Percentiles rank a stretch among this genome's conserved stretches.
Evolutionary conservation across 2,888 invertebrate species (phyloP).

Genomic region (Pammene aurita): DNA sequence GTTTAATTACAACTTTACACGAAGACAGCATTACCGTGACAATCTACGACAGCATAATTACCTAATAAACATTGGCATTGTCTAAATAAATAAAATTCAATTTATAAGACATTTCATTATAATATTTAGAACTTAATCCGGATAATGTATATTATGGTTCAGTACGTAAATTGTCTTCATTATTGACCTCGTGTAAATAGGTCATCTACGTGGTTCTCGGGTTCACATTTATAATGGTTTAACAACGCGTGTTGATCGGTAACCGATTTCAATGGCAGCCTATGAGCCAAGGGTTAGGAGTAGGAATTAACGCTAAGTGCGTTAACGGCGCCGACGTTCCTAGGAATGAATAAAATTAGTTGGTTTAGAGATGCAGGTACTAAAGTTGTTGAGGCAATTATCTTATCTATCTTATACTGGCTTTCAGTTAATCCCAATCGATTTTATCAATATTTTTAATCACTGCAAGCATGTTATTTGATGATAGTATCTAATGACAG

Average conservation of each 20-base stretch:
- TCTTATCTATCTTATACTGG: not conserved
- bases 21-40: too few relatives aligned
- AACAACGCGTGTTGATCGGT: not conserved
- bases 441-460: slow-evolving; percentile 2
- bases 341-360: not conserved
- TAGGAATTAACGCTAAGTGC: not conserved
- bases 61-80: too few relatives aligned
- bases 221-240: not conserved
- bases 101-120: too few relatives aligned
- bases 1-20: not conserved
- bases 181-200: too few relatives aligned
- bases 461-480: not conserved
- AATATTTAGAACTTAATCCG: too few relatives aligned
- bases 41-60: too few relatives aligned
- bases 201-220: not conserved
- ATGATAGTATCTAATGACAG: not conserved
- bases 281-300: not conserved
- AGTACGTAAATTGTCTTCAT: too few relatives aligned
- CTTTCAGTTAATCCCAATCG: too few relatives aligned
- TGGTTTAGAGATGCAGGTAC: not conserved
- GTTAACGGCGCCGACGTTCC: slow-evolving; percentile 3
- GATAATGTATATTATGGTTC: too few relatives aligned
- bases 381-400: not conserved
- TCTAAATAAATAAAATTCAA: too few relatives aligned
- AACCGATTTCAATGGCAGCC: not conserved